These are phyloP conservation scores for Chromobotia macracanthus DNA, from an alignment of 2,797 vertebrate species.

Conservation along the genomic window DNA sequence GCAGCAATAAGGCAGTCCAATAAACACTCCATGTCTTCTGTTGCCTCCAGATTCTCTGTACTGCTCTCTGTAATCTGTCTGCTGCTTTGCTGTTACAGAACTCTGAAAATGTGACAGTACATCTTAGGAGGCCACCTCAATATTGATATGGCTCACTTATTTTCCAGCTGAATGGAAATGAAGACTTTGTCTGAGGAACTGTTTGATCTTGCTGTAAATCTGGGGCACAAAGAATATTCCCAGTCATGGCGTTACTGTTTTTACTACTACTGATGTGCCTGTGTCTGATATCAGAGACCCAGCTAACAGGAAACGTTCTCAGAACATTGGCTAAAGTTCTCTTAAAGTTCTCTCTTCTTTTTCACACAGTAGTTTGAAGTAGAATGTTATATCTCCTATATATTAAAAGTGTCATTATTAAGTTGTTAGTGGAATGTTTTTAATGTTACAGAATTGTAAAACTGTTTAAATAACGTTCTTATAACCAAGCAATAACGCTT, in stretches of 20 bases:
- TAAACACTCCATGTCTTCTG: conserved; percentile 50
- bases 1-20: conserved; percentile 75
- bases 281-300: no score
- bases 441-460: no score
- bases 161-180: conserved; percentile 61
- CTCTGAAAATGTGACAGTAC: conserved; percentile 49
- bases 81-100: conserved; percentile 44
- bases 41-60: conserved; percentile 46
- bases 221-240: conserved; percentile 43
- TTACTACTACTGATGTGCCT: not conserved
- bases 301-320: no score
- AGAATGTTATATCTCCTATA: no score
- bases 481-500: no score
- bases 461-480: no score
- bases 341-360: no score
- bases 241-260: conserved; percentile 35
- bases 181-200: conserved; percentile 55
- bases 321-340: no score
- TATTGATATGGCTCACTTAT: conserved; percentile 62
- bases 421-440: no score
- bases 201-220: conserved; percentile 58
- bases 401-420: no score
- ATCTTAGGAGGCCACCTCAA: conserved; percentile 55
- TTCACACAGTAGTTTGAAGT: no score
- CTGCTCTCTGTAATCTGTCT: conserved; percentile 67